phyloP scores from a whole-genome alignment of 2,888 invertebrate species.

The Tinea trinotella region DNA sequence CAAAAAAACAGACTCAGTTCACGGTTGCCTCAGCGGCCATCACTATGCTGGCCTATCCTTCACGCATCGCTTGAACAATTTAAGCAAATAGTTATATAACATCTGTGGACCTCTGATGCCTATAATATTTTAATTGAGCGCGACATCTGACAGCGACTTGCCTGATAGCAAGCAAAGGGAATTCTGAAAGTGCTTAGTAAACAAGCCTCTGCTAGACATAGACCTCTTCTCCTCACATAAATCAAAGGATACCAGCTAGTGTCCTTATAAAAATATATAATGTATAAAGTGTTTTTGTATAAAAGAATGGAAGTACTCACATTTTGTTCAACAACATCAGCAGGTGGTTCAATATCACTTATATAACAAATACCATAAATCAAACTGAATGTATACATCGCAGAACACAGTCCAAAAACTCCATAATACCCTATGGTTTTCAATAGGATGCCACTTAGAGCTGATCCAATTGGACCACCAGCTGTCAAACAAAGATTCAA shows the following conservation, averaged over 20 bases:
- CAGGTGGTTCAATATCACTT: conserved; percentile 42
- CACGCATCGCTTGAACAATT: too few species aligned
- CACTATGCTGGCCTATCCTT: too few species aligned
- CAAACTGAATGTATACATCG: conserved; percentile 53
- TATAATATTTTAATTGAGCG: too few species aligned
- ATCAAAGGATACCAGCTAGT: conserved; percentile 27
- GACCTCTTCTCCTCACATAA: too few species aligned
- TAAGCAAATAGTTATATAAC: too few species aligned
- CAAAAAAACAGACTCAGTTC: too few species aligned
- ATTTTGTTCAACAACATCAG: conserved; percentile 30
- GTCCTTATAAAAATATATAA: conserved; percentile 19
- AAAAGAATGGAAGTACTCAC: conserved; percentile 28
- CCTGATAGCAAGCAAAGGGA: too few species aligned
- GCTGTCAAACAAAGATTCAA: conserved; percentile 55
- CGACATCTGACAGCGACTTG: too few species aligned
- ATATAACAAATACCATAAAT: conserved; percentile 54
- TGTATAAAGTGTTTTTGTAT: conserved; percentile 24
- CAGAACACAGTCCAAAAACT: conserved; percentile 53
- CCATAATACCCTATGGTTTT: conserved; percentile 64
- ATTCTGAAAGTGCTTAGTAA: too few species aligned
- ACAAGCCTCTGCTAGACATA: too few species aligned
- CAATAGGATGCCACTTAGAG: conserved; percentile 53
- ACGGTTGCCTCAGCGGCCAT: too few species aligned
- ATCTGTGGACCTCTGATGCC: too few species aligned
- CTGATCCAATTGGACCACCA: conserved; percentile 53